A percentile compares a stretch with the other conserved stretches of the same genome.
These are phyloP conservation scores for Platichthys flesus DNA, from an alignment of 2,113 vertebrate species.

Conservation along the genomic window DNA sequence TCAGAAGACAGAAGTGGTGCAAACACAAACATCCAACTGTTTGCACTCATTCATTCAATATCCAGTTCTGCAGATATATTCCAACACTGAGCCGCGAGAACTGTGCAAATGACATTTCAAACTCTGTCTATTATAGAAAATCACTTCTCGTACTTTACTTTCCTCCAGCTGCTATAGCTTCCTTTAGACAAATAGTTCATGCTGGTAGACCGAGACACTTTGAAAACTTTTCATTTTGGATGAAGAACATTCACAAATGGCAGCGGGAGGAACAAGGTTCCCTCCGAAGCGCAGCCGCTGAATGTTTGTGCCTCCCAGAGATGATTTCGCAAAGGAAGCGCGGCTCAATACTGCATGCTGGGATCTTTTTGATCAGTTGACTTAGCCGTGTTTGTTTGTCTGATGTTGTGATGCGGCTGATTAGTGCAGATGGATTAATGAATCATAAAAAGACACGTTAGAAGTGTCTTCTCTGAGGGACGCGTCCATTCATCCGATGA, in stretches of 20 bases:
- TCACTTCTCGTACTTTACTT: background rate
- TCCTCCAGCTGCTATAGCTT: conserved; percentile 2
- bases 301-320: conserved; percentile 46
- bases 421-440: conserved; percentile 69
- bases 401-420: conserved; percentile 63
- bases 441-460: conserved; percentile 77
- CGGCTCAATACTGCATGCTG: conserved; percentile 57
- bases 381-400: conserved; percentile 73
- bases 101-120: background rate
- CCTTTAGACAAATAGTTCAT: conserved; percentile 20
- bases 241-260: conserved; percentile 39
- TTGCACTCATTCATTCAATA: background rate
- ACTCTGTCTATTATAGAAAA: background rate
- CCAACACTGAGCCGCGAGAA: background rate
- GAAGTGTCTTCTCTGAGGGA: conserved; percentile 67
- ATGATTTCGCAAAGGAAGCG: conserved; percentile 23
- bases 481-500: conserved; percentile 39
- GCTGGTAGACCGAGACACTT: conserved; percentile 22
- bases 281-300: conserved; percentile 31
- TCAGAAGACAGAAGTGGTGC: background rate
- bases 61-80: background rate
- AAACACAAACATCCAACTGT: background rate
- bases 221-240: conserved; percentile 66
- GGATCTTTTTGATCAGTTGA: conserved; percentile 62
- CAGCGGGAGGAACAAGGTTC: conserved; percentile 1